Evolutionary conservation across 2,888 invertebrate genomes (phyloP), one percentile per base, ranked within the genome.

Genomic region (Cryptocephalus moraei): DNA sequence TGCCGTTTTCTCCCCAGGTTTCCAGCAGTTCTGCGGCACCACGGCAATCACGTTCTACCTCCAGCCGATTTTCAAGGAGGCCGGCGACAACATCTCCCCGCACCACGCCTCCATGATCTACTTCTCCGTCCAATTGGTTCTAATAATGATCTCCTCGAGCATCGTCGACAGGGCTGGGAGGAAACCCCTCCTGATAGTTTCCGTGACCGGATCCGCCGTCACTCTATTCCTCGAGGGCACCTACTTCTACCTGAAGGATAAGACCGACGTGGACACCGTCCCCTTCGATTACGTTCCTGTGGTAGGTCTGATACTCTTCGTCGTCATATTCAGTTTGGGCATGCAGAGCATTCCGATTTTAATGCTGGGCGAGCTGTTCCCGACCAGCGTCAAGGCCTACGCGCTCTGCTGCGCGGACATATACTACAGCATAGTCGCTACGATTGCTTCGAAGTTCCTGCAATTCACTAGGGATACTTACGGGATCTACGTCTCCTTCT

Each of bases 401-500:
- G 78, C 80, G 0, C 70, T 77, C 12, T 75, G 77, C 22, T 63
- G 78, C 9, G 74, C 75, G 1, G 73, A 78, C 13, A 67, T 78
- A 43, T 70, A 74, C 46, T 76, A 74, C 42, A 72, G 75, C 38
- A 50, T 71, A 1, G 66, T 70, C 43, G 73, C 72, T 0, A 75
- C 75, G 36, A 51, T 73, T 10, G 71, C 74, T 1, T 72, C 75
- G 0, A 70, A 75, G 46, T 67, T 72, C 10, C 74, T 74, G 49
- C 72, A 73, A 53, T 61, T 68, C 8, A 62, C 82, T 47, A 74
- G 73, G 55, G 79, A 80, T 56, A 64, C 66, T 6, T 77, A 73
- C 49, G 80, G 79, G 39, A 76, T 81, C 57, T 78, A 80, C 64
- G 74, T 79, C 59, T 78, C 80, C 51, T 84, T 84, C 65, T 79